Base-by-base conservation (phyloP, 30 jellyfish, hydroid and myxozoan genomes). In the Hydractinia echinata region DNA sequence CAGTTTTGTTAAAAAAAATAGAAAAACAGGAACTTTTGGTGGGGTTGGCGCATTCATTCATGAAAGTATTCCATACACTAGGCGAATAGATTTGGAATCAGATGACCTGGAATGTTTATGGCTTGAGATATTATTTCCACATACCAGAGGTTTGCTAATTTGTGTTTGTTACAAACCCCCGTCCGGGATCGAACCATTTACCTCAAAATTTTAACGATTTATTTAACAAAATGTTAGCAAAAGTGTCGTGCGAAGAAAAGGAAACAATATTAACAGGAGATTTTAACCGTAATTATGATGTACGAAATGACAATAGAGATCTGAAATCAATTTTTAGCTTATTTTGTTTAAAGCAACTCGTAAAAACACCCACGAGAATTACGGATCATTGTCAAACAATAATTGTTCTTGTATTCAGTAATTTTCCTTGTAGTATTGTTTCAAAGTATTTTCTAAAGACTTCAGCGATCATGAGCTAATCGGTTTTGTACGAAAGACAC, bases 61-160 rank as follows among this genome's bases (percentile, higher is more conserved):
- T n/a, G n/a, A n/a, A n/a, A n/a, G n/a, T n/a, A n/a, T n/a, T n/a
- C n/a, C n/a, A n/a, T n/a, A n/a, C 86, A 74, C 72, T 56, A 73
- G 44, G 44, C 44, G 44, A 30, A 30, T 30, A 30, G 44, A 30
- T 30, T 30, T 30, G 44, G 44, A 30, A 30, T 30, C 44, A 30
- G 44, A 30, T 30, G 44, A 39, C 86, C 86, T 79, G 62, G 66
- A 13, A 73, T 48, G 53, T 83, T 18, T 18, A 58, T 13, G 15
- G 18, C 15, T 11, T 58, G 3, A 82, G 82, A 79, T 88, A 87
- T 51, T 86, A 79, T 62, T 87, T 73, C 60, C 79, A 86, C 55
- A 68, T 86, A 67, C 79, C 72, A 53, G 77, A 76, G 83, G 66
- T 82, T 61, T 81, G 44, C 44, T 30, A 2, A 30, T 30, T 30